Conservation (phyloP, 2,113 vertebrate species). For the Rhinichthys klamathensis region DNA sequence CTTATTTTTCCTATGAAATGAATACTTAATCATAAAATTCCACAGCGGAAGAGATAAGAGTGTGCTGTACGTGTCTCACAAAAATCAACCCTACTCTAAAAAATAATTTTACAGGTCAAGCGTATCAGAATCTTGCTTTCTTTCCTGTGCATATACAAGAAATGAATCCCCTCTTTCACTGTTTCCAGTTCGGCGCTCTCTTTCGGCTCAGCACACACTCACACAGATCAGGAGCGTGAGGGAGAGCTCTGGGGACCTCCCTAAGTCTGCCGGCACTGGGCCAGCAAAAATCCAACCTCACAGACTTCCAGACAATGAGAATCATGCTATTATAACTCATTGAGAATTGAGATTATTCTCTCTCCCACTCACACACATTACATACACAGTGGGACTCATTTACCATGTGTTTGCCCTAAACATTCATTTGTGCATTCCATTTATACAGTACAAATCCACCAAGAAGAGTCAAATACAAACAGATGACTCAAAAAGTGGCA, state of each 20-base stretch:
- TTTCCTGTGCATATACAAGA: background rate
- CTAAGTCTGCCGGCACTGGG: constrained; percentile 60
- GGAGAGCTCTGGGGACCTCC: constrained; percentile 69
- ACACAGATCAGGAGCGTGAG: constrained; percentile 52
- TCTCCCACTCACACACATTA: background rate
- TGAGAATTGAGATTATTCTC: constrained; percentile 22
- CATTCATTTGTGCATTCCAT: background rate
- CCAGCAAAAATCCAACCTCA: constrained; percentile 62
- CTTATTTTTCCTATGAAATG: background rate
- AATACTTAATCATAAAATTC: background rate
- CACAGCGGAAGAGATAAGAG: background rate
- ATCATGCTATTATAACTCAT: constrained; percentile 39
- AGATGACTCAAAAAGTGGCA: background rate
- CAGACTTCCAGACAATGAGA: constrained; percentile 52
- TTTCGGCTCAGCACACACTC: constrained; percentile 14
- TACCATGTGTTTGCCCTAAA: background rate
- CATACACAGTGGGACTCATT: background rate
- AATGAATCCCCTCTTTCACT: constrained; percentile 14
- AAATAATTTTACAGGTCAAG: background rate
- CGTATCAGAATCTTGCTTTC: background rate
- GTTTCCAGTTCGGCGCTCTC: constrained; percentile 14
- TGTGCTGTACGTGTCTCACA: background rate
- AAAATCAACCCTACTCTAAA: background rate
- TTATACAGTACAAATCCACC: background rate
- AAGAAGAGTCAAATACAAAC: constrained; percentile 13